Base-by-base conservation (phyloP, 1,140 invertebrate species). In the Babylonia areolata region DNA sequence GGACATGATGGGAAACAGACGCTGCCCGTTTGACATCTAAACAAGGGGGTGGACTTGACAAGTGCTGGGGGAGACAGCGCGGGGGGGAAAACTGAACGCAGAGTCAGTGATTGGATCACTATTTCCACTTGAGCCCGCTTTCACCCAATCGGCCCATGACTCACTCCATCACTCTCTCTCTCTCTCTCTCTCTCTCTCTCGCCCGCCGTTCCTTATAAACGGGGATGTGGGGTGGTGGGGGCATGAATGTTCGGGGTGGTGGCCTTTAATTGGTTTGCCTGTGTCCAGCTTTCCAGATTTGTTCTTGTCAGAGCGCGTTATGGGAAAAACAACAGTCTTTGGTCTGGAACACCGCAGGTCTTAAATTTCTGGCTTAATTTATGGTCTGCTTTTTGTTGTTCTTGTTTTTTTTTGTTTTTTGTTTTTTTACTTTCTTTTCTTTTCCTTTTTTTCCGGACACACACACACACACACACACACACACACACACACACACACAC, bases 91-190 rank as follows among this genome's bases (percentile, higher is more conserved):
- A 37, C 33, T 3, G 39, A 77, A 77, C 33, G 35, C 33, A 40
- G n/a, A 28, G 35, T 40, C 75, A 28, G 75, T 77, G 75, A 77
- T 77, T 77, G 75, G 75, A 77, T 77, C 75, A 77, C 15, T 37
- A 40, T 77, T 77, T 77, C 75, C 75, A 77, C 12, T 37, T 77
- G 33, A 77, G 75, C 75, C 37, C 40, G 33, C 40, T 77, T 40
- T 77, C 37, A 12, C 35, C 35, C 71, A 12, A 33, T 37, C 71
- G 28, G 3, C 75, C 35, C 20, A 40, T 77, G 75, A 77, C 75
- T 77, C 75, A 77, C 75, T 40, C 75, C 17, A 35, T 28, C 37
- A 11, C 6, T 40, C 23, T 28, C 17, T 15, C 75, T 12, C 6
- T 12, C 15, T 28, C 5, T 64, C 28, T 64, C 5, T 51, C 9